phyloP scores from a whole-genome alignment of 2,113 vertebrate genomes.

The Synodontis membranacea region DNA sequence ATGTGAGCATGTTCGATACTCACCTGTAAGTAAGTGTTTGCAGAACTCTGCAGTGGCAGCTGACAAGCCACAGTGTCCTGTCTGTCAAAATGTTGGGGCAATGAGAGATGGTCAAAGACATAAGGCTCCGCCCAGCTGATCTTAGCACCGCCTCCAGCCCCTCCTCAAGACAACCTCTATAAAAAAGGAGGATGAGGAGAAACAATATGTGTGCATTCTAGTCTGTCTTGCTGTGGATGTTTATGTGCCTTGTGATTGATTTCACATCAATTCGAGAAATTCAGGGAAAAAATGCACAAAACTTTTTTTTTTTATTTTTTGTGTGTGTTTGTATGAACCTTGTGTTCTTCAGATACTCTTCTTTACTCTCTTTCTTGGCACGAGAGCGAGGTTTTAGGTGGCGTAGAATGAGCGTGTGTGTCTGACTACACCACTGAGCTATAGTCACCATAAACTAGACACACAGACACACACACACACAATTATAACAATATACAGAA shows the following conservation, averaged over 20 bases:
- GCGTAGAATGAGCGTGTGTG: constrained; percentile 84
- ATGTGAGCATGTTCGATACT: constrained; percentile 27
- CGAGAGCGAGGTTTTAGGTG: constrained; percentile 85
- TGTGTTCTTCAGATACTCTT: constrained; percentile 85
- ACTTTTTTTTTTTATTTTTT: too few relatives aligned
- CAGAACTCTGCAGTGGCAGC: constrained; percentile 90
- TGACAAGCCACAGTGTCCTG: constrained; percentile 89
- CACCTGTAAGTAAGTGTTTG: constrained; percentile 88
- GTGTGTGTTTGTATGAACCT: constrained; percentile 70
- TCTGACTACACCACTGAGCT: constrained; percentile 93
- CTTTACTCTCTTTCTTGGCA: constrained; percentile 80
- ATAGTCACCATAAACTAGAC: constrained; percentile 85
- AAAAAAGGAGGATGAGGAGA: not conserved
- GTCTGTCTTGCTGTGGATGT: not conserved
- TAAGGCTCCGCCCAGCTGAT: constrained; percentile 84
- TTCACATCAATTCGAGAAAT: too few relatives aligned
- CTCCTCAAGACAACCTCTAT: constrained; percentile 83
- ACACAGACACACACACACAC: constrained; percentile 44
- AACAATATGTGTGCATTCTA: not conserved
- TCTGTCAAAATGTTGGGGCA: constrained; percentile 92
- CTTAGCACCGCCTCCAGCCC: constrained; percentile 88
- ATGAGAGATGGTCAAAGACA: constrained; percentile 83
- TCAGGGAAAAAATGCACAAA: too few relatives aligned
- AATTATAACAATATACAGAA: not conserved
- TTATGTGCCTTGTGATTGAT: not conserved